phyloP scores from a whole-genome alignment of 2,888 invertebrate genomes.

The Eristalis tenax region DNA sequence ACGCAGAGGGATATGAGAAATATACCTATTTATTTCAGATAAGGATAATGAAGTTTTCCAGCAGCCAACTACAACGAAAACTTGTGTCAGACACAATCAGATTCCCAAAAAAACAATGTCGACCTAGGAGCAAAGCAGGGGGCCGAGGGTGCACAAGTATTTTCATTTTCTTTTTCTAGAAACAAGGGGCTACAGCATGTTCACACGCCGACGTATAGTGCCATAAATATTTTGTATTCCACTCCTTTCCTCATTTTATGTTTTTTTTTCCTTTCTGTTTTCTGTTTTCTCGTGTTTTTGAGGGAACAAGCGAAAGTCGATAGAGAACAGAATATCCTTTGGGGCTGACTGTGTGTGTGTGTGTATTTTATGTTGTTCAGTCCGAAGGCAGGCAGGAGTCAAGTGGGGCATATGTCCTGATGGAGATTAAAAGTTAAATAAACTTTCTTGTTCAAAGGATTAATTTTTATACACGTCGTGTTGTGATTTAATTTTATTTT shows the following conservation, averaged over 20 bases:
- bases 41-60: conserved; percentile 65
- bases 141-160: neutral
- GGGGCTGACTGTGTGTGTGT: conserved; percentile 12
- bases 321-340: conserved; percentile 6
- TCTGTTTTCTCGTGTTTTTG: conserved; percentile 17
- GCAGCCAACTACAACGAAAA: conserved; percentile 56
- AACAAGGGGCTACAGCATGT: neutral
- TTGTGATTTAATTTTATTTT: conserved; percentile 64
- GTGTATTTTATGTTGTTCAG: neutral
- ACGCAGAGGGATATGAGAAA: conserved; percentile 9
- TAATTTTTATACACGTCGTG: conserved; percentile 50
- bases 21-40: conserved; percentile 29
- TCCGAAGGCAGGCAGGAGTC: conserved; percentile 29
- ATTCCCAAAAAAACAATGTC: conserved; percentile 37
- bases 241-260: neutral
- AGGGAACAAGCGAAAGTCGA: neutral
- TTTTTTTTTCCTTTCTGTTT: too few relatives aligned
- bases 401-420: conserved; percentile 65
- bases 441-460: conserved; percentile 68
- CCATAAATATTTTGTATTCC: conserved; percentile 35
- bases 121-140: neutral
- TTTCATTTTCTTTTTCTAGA: neutral
- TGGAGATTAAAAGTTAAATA: conserved; percentile 70
- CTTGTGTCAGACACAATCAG: conserved; percentile 63
- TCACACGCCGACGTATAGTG: neutral